Percentiles rank a stretch among this genome's conserved stretches.
Conservation (phyloP, 2,797 vertebrate genomes). For the Enteromius thamalakanensis region DNA sequence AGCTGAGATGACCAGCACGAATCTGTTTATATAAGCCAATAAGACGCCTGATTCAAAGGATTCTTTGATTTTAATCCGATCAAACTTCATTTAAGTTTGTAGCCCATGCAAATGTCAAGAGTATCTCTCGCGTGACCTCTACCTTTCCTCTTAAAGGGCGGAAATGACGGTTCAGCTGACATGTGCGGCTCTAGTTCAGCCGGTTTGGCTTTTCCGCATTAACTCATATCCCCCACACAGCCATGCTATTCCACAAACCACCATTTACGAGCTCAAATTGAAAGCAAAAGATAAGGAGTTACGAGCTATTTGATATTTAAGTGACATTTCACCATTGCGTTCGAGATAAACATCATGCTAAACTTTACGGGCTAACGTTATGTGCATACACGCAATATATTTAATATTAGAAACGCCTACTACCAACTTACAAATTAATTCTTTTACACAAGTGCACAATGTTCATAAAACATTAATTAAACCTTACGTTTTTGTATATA, state of each 20-base stretch:
- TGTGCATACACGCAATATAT: not conserved
- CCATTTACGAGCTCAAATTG: not conserved
- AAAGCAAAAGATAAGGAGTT: not conserved
- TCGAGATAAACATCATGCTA: not conserved
- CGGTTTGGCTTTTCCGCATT: conserved; percentile 10
- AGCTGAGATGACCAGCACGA: not conserved
- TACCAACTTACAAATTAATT: not conserved
- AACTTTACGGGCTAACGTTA: too few species aligned
- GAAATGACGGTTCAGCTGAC: conserved; percentile 18
- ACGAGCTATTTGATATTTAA: too few species aligned
- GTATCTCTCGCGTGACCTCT: not conserved
- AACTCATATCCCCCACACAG: not conserved
- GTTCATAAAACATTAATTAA: not conserved
- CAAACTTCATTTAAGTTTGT: not conserved
- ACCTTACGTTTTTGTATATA: not conserved
- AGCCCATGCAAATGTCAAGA: not conserved
- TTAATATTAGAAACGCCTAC: not conserved
- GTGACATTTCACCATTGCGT: not conserved
- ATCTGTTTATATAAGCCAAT: not conserved
- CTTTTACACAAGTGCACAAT: not conserved
- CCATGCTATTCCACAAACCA: not conserved
- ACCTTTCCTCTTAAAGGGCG: not conserved
- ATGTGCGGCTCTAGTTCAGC: conserved; percentile 11
- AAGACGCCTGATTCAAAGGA: not conserved
- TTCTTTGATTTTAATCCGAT: not conserved